Conservation (phyloP, 2,797 vertebrate genomes). For the Takifugu rubripes region DNA sequence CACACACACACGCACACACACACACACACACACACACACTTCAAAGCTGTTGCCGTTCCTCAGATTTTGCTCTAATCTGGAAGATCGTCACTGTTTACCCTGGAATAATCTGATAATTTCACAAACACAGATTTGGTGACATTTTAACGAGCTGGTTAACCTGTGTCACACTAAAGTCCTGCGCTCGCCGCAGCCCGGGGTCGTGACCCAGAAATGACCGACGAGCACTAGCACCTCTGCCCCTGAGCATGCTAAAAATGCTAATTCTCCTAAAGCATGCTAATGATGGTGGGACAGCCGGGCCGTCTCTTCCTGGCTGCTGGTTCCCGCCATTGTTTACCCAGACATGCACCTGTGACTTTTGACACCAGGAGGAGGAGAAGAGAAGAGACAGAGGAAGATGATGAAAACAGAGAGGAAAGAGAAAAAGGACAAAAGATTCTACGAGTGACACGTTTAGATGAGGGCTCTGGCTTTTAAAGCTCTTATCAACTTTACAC, state of each 20-base stretch:
- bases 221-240: slow-evolving; percentile 10
- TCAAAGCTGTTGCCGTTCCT: slow-evolving; percentile 13
- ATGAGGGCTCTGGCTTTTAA: neutral
- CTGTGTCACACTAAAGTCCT: slow-evolving; percentile 4
- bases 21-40: slow-evolving; percentile 13
- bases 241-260: slow-evolving; percentile 18
- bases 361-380: slow-evolving; percentile 30
- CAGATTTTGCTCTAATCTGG: slow-evolving; percentile 11
- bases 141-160: slow-evolving; percentile 31
- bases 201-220: slow-evolving; percentile 5
- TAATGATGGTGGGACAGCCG: neutral
- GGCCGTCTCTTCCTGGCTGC: slow-evolving; percentile 14
- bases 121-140: slow-evolving; percentile 5
- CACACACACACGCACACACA: slow-evolving; percentile 11
- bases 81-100: slow-evolving; percentile 22
- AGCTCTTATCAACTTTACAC: neutral
- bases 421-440: slow-evolving; percentile 3
- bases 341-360: slow-evolving; percentile 42
- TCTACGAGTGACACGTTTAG: neutral
- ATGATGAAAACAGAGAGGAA: slow-evolving; percentile 4
- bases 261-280: slow-evolving; percentile 32
- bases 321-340: slow-evolving; percentile 31
- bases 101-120: slow-evolving; percentile 27
- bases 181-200: slow-evolving; percentile 3
- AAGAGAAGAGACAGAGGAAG: slow-evolving; percentile 5